A percentile compares a stretch with the other conserved stretches of the same genome.
Conservation (phyloP, 2,113 vertebrate species). For the Oriolus oriolus region DNA sequence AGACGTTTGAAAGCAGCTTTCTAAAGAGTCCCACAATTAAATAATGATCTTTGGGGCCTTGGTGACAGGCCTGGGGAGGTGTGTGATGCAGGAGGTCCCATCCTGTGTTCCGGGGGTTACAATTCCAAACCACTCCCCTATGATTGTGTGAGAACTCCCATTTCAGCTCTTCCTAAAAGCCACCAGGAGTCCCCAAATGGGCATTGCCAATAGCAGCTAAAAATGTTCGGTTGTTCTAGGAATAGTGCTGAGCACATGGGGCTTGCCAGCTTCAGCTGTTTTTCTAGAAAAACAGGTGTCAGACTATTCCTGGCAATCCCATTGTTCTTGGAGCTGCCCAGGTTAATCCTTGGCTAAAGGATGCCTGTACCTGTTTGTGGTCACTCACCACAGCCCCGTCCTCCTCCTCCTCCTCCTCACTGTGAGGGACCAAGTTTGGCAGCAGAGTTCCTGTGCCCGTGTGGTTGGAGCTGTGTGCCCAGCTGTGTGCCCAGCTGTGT, state of each 20-base stretch:
- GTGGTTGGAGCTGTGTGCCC: neutral
- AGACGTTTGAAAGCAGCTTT: neutral
- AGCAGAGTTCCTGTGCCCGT: neutral
- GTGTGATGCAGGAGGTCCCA: neutral
- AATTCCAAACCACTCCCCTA: accelerated
- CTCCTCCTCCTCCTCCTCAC: neutral
- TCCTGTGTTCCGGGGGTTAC: neutral
- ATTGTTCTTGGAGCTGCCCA: neutral
- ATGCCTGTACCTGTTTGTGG: neutral
- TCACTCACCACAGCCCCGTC: neutral
- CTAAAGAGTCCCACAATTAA: neutral
- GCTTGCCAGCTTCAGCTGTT: neutral
- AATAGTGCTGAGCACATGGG: neutral
- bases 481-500: neutral
- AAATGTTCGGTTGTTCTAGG: neutral
- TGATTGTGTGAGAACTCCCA: neutral
- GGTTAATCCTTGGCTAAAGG: neutral
- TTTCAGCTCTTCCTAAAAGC: neutral
- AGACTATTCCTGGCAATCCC: neutral
- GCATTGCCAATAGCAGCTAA: neutral
- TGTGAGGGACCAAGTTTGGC: accelerated
- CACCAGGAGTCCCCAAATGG: neutral
- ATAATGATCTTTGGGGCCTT: neutral
- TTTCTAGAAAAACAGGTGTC: neutral
- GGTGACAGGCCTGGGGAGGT: neutral